Conservation (phyloP, 2,888 invertebrate genomes). For the Liopterus haemorrhoidalis region DNA sequence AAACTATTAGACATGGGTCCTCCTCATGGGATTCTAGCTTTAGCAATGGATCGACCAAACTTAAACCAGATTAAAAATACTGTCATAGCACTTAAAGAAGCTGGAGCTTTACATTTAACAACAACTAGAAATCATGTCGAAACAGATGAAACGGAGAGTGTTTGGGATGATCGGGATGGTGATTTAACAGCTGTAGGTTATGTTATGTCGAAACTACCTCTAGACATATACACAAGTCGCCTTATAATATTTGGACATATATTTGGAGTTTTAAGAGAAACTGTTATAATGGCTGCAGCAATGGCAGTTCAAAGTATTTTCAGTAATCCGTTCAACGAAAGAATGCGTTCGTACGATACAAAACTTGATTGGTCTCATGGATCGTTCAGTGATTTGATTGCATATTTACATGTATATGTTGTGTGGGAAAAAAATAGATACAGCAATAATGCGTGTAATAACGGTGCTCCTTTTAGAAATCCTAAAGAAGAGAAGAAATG, state of each 20-base stretch:
- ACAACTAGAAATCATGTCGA: too few relatives aligned
- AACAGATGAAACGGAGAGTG: too few relatives aligned
- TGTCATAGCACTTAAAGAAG: conserved; percentile 77
- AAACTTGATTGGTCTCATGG: conserved; percentile 77
- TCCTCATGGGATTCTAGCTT: conserved; percentile 68
- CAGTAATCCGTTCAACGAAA: conserved; percentile 63
- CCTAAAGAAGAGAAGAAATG: conserved; percentile 53
- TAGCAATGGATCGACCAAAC: conserved; percentile 84
- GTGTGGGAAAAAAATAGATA: conserved; percentile 65
- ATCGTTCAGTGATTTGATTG: conserved; percentile 79
- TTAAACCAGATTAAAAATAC: conserved; percentile 74
- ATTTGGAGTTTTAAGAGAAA: conserved; percentile 77
- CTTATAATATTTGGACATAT: conserved; percentile 81
- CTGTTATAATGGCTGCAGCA: conserved; percentile 81
- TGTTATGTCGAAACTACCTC: conserved; percentile 74
- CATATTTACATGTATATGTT: conserved; percentile 72
- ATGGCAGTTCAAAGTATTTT: conserved; percentile 78
- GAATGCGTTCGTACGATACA: conserved; percentile 65
- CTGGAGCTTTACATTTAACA: conserved; percentile 73
- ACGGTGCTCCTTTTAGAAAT: conserved; percentile 52
- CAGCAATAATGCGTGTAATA: too few relatives aligned
- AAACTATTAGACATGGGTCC: conserved; percentile 76
- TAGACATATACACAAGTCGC: conserved; percentile 76
- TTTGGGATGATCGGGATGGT: conserved; percentile 63
- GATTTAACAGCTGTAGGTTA: conserved; percentile 81